Evolutionary conservation across 2,113 vertebrate genomes (phyloP).

Genomic region (Pampusana beccarii): DNA sequence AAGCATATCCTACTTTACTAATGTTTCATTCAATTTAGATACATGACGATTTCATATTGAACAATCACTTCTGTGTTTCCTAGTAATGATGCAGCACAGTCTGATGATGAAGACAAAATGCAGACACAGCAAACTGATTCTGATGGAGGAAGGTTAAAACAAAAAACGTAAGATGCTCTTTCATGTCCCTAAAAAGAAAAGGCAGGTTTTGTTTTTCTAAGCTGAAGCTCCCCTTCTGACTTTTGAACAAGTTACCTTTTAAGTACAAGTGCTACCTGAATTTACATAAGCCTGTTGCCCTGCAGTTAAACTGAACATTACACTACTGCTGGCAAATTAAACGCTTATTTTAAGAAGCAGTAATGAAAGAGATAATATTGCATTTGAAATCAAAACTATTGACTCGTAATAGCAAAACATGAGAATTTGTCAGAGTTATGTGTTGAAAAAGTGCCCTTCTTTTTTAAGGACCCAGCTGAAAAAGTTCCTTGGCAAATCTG

Average conservation of each 20-base stretch:
- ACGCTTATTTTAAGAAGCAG: background rate
- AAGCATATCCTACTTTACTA: background rate
- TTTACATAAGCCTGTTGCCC: background rate
- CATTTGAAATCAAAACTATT: background rate
- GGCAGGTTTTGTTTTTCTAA: background rate
- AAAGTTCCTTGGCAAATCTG: constrained; percentile 96
- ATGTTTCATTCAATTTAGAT: background rate
- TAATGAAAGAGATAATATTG: background rate
- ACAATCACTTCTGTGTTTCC: background rate
- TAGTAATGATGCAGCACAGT: constrained; percentile 94
- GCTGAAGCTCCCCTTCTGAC: background rate
- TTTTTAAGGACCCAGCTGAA: constrained; percentile 90
- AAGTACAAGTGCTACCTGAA: background rate
- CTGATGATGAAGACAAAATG: constrained; percentile 96
- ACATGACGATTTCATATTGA: background rate
- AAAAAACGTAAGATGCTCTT: constrained; percentile 88
- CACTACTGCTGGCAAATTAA: background rate
- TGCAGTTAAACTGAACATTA: background rate
- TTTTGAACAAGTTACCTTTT: background rate
- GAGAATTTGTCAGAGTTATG: background rate
- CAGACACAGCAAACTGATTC: constrained; percentile 85
- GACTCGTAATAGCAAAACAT: background rate
- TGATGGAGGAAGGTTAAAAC: constrained; percentile 94
- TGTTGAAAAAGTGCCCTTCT: background rate
- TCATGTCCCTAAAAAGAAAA: background rate